A percentile compares a stretch with the other conserved stretches of the same genome.
Conservation (phyloP, 2,888 invertebrate genomes). For the Rutpela maculata region DNA sequence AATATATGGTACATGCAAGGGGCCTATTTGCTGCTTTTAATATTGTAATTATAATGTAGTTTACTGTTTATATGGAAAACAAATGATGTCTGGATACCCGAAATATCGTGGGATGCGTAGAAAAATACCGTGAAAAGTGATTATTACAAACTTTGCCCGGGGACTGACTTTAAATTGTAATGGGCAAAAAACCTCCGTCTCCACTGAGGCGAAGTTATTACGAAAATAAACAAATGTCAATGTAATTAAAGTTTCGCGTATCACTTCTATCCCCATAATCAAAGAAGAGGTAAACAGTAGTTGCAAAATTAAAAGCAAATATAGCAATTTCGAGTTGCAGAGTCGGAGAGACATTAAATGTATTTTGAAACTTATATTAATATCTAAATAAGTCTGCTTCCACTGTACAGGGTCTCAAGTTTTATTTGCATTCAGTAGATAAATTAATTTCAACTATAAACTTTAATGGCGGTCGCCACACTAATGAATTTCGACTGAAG, state of each 20-base stretch:
- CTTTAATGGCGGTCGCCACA: constrained; percentile 32
- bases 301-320: constrained; percentile 18
- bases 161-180: too few relatives aligned
- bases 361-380: constrained; percentile 37
- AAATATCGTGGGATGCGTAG: too few relatives aligned
- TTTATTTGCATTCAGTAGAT: constrained; percentile 29
- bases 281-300: not conserved
- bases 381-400: constrained; percentile 13
- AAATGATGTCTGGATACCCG: too few relatives aligned
- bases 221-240: not conserved
- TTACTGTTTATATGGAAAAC: too few relatives aligned
- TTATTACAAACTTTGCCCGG: too few relatives aligned
- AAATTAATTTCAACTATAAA: constrained; percentile 38
- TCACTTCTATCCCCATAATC: not conserved
- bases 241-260: not conserved
- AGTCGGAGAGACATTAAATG: not conserved
- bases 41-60: too few relatives aligned
- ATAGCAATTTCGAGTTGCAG: constrained; percentile 14
- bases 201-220: not conserved
- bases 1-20: too few relatives aligned
- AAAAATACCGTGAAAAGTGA: too few relatives aligned
- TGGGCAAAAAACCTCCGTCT: not conserved
- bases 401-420: constrained; percentile 16
- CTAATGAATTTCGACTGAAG: constrained; percentile 34
- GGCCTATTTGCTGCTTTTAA: too few relatives aligned